These are phyloP conservation scores for Heliconius eleuchia DNA, from an alignment of 1,140 invertebrate species.

Conservation along the genomic window DNA sequence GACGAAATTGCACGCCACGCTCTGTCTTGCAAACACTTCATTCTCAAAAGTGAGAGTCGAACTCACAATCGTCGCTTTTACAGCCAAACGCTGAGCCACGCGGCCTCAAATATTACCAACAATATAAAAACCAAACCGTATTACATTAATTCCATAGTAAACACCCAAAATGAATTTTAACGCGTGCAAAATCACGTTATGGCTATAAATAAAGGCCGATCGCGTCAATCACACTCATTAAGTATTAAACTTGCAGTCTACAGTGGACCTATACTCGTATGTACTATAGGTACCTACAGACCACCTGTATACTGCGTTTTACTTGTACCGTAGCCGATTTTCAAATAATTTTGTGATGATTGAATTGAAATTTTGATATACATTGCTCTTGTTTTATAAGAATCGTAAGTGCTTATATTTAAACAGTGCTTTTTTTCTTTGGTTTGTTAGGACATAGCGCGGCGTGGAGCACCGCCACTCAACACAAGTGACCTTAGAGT, in stretches of 20 bases:
- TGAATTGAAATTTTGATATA: background rate
- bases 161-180: conserved; percentile 39
- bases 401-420: background rate
- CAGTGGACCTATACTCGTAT: background rate
- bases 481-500: too few relatives aligned
- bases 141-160: conserved; percentile 19
- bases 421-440: background rate
- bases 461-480: too few relatives aligned
- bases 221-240: conserved; percentile 46
- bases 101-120: background rate
- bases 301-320: conserved; percentile 35
- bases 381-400: conserved; percentile 19
- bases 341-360: background rate
- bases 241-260: conserved; percentile 43
- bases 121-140: conserved; percentile 14
- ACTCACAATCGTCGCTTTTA: too few relatives aligned
- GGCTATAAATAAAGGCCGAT: conserved; percentile 41
- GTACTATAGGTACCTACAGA: background rate
- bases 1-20: too few relatives aligned
- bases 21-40: too few relatives aligned
- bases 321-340: conserved; percentile 23
- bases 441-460: background rate
- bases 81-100: too few relatives aligned
- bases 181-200: conserved; percentile 41
- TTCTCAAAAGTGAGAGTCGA: too few relatives aligned